Evolutionary conservation across 2,113 vertebrate genomes (phyloP), one percentile per base, ranked within the genome.

Genomic region (Plecturocebus donacophilus): DNA sequence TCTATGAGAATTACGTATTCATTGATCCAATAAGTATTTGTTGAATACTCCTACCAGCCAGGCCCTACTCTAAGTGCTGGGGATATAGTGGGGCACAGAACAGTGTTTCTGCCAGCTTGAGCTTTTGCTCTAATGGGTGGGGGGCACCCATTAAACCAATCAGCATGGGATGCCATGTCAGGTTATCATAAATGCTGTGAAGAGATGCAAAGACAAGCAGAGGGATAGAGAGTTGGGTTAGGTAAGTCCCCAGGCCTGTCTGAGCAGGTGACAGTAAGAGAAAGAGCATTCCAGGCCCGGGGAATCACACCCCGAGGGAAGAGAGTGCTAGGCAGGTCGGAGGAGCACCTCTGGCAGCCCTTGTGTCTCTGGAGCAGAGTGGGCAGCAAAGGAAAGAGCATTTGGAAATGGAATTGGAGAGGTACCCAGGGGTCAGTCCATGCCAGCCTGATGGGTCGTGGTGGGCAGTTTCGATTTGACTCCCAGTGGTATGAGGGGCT

Each of bases 121-220:
- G 56, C 66, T 23, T 80, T 47, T 47, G 40, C 42, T 47, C 77
- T 12, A 45, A 13, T 6, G 73, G 71, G 54, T 47, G 32, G 35
- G 56, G 75, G 47, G 20, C 4, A 9, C 68, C 68, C 61, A 1
- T 49, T 9, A 35, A 66, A 38, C 23, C 13, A 25, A 0, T 10
- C 17, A 56, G 21, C 21, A 27, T 0, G 35, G 19, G 25, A 2
- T 42, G 0, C 0, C 0, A 1, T 25, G 40, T 56, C 68, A 19
- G 8, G 1, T 49, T 25, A 52, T 49, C 35, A 1, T 35, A 2
- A 8, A 25, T 5, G 32, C 45, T 40, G 10, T 25, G 82, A 35
- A 2, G 81, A 66, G 38, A 40, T 23, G 64, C 23, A 38, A 32
- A n/a, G 25, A n/a, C 66, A 68, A 35, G 66, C 8, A 68, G 32